A percentile compares a stretch with the other conserved stretches of the same genome.
These are phyloP conservation scores for Acronicta aceris DNA, from an alignment of 2,888 invertebrate species.

Conservation along the genomic window DNA sequence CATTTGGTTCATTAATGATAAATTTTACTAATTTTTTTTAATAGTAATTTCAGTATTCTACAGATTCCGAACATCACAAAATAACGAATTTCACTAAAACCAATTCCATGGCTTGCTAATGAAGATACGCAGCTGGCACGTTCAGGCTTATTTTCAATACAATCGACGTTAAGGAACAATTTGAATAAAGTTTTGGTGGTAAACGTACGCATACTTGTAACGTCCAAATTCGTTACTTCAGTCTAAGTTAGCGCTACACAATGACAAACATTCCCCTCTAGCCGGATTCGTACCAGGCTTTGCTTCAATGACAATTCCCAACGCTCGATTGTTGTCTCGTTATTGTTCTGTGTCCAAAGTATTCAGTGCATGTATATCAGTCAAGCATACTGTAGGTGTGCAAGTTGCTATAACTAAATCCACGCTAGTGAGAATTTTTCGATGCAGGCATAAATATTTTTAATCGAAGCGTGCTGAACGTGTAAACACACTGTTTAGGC, in stretches of 20 bases:
- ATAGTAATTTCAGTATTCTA: not conserved
- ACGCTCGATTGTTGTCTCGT: constrained; percentile 63
- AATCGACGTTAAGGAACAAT: not conserved
- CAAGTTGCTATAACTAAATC: constrained; percentile 31
- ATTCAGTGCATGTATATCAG: constrained; percentile 76
- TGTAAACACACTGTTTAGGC: constrained; percentile 7
- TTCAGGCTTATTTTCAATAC: constrained; percentile 3
- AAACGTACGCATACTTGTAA: constrained; percentile 15
- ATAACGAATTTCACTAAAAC: constrained; percentile 12
- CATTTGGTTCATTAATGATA: not conserved
- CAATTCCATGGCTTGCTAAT: constrained; percentile 12
- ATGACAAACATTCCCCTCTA: constrained; percentile 34
- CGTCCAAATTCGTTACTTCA: constrained; percentile 25
- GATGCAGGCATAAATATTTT: constrained; percentile 34
- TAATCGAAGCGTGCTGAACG: constrained; percentile 23
- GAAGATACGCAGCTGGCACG: constrained; percentile 9
- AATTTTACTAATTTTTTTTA: not conserved
- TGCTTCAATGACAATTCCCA: constrained; percentile 62
- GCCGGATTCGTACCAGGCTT: constrained; percentile 31
- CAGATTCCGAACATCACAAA: not conserved
- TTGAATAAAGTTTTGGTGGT: constrained; percentile 6
- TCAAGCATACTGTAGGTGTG: constrained; percentile 63
- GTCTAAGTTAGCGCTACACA: constrained; percentile 26
- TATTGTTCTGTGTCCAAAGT: constrained; percentile 68
- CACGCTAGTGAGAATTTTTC: constrained; percentile 29